phyloP scores from a whole-genome alignment of 92 coral and sea anemone genomes.

The Bergia puertoricense region DNA sequence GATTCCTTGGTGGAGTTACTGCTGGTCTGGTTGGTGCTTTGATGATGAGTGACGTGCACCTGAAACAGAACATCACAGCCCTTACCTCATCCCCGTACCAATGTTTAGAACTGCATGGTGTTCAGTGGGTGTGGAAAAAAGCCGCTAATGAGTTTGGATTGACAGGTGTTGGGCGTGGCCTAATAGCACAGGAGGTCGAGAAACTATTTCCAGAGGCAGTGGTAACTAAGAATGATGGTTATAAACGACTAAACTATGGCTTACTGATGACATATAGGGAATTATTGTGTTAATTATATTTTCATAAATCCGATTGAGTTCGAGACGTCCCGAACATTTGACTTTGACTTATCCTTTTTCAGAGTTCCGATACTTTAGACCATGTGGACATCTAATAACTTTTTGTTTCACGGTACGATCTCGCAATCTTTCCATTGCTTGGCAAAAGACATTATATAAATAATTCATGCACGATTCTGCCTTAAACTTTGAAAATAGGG shows the following conservation, averaged over 20 bases:
- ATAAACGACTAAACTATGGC: slow-evolving; percentile 48
- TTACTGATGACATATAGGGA: slow-evolving; percentile 3
- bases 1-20: background rate
- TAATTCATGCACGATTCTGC: too few relatives aligned
- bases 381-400: too few relatives aligned
- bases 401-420: too few relatives aligned
- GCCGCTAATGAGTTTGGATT: slow-evolving; percentile 33
- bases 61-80: slow-evolving; percentile 50
- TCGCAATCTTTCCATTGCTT: too few relatives aligned
- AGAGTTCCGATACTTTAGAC: too few relatives aligned
- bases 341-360: too few relatives aligned
- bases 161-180: slow-evolving; percentile 43
- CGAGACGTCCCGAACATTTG: too few relatives aligned
- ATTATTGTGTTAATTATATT: background rate
- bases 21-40: slow-evolving; percentile 22
- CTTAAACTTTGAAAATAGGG: too few relatives aligned
- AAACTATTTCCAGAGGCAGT: slow-evolving; percentile 53
- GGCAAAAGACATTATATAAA: too few relatives aligned
- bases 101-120: slow-evolving; percentile 47
- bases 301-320: background rate
- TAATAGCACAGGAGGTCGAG: slow-evolving; percentile 66
- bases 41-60: slow-evolving; percentile 44
- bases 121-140: slow-evolving; percentile 51
- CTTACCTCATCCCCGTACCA: slow-evolving; percentile 34
- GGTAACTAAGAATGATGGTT: slow-evolving; percentile 47